Conservation (phyloP, 2,113 vertebrate species). For the Nicator chloris region DNA sequence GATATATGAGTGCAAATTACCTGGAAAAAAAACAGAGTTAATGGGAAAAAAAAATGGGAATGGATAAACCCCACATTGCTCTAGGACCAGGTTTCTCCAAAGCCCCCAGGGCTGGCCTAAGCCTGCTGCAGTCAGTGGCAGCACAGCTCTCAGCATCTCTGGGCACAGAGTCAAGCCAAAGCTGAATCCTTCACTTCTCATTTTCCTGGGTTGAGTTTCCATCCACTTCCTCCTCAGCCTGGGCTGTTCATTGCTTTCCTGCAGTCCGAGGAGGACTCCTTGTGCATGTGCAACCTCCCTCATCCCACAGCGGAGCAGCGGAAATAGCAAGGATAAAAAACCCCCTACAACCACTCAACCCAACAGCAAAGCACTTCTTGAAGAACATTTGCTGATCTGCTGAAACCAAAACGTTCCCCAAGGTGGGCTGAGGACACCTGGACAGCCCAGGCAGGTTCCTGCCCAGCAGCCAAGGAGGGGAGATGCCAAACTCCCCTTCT, state of each 20-base stretch:
- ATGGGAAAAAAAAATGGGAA: neutral
- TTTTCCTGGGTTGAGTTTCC: neutral
- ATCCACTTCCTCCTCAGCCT: neutral
- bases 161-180: neutral
- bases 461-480: neutral
- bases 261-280: neutral
- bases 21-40: neutral
- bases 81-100: neutral
- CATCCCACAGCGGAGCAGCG: neutral
- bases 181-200: neutral
- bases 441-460: neutral
- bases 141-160: neutral
- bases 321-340: neutral
- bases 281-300: neutral
- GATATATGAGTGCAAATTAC: neutral
- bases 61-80: neutral
- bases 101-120: neutral
- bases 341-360: neutral
- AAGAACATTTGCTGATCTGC: neutral
- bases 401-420: neutral
- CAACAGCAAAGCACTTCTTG: neutral
- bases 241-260: neutral
- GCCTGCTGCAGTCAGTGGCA: neutral
- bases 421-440: neutral
- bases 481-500: neutral